Evolutionary conservation across 2,113 vertebrate genomes (phyloP), one percentile per base, ranked within the genome.

Genomic region (Rallus limicola): DNA sequence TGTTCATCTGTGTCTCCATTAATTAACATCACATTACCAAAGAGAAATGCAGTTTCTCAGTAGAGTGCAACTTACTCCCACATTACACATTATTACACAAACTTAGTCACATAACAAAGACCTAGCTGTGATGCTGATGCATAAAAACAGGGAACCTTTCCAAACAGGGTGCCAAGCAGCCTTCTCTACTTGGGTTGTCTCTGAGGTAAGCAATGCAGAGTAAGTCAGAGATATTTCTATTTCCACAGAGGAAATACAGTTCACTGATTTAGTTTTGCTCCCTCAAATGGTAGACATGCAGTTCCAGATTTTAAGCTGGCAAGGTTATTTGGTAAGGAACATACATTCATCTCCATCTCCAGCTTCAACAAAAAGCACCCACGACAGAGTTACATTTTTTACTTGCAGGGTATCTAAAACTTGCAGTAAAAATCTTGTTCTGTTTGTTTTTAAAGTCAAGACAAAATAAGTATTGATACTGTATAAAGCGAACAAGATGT

Each of bases 11-110:
- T 93, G 88, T 89, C 88, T 88, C 69, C 85, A 64, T 56, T 80
- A 91, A 97, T 95, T 96, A 96, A 81, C 13, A 5, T 96, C 93
- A 94, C 59, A 24, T 52, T 68, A 83, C 65, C 91, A 59, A 87
- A 74, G 81, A 75, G 53, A 65, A 81, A 64, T 34, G 76, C 31
- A 42, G n/a, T 38, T 23, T 56, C 91, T 83, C 75, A 48, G 56
- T 20, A 28, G 40, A 67, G 11, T 18, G 16, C 59, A 55, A 18
- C 44, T 29, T 33, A 80, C 68, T 86, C 74, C 23, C 69, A 29
- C 28, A 28, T 78, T 75, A 76, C 56, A 82, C 11, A 58, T 59
- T 92, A 83, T 68, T 69, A 46, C 46, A 59, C 82, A 86, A 53
- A 60, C 76, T 48, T 62, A n/a, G 28, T 46, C 62, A 53, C 14